A percentile compares a stretch with the other conserved stretches of the same genome.
Conservation (phyloP, 2,113 vertebrate genomes). For the Salvator merianae region DNA sequence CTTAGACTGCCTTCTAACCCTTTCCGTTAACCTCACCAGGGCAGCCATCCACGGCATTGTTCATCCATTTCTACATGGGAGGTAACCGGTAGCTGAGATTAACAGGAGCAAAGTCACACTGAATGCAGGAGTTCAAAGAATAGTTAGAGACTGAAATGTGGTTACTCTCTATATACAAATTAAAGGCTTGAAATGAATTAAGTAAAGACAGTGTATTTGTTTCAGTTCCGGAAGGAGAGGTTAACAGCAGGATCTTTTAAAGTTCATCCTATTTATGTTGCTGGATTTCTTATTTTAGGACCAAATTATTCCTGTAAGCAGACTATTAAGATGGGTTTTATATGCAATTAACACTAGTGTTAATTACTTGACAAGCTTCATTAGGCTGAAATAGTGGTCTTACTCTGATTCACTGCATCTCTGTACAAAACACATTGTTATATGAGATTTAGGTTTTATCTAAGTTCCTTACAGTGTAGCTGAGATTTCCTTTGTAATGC, state of each 20-base stretch:
- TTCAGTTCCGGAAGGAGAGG: slow-evolving; percentile 8
- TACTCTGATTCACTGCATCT: background rate
- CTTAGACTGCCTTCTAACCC: no score
- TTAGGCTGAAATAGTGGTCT: slow-evolving; percentile 40
- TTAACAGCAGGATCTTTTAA: background rate
- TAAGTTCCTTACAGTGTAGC: background rate
- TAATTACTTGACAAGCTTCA: slow-evolving; percentile 51
- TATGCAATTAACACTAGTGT: slow-evolving; percentile 54
- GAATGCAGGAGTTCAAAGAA: background rate
- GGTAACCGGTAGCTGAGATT: background rate
- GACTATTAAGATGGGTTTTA: slow-evolving; percentile 47
- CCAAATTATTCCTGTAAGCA: slow-evolving; percentile 27
- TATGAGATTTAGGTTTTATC: background rate
- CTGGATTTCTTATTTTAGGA: slow-evolving; percentile 42
- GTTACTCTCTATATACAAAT: background rate
- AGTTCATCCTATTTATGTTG: slow-evolving; percentile 15
- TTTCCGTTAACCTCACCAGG: no score
- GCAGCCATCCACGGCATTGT: no score
- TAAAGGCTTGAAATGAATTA: slow-evolving; percentile 18
- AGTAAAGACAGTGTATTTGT: background rate
- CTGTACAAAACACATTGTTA: background rate
- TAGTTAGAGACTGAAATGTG: background rate
- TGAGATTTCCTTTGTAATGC: background rate
- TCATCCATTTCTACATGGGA: no score
- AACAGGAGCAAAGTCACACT: no score